A percentile compares a stretch with the other conserved stretches of the same genome.
Evolutionary conservation across 1,140 invertebrate genomes (phyloP).

Genomic region (Dendrolimus punctatus): DNA sequence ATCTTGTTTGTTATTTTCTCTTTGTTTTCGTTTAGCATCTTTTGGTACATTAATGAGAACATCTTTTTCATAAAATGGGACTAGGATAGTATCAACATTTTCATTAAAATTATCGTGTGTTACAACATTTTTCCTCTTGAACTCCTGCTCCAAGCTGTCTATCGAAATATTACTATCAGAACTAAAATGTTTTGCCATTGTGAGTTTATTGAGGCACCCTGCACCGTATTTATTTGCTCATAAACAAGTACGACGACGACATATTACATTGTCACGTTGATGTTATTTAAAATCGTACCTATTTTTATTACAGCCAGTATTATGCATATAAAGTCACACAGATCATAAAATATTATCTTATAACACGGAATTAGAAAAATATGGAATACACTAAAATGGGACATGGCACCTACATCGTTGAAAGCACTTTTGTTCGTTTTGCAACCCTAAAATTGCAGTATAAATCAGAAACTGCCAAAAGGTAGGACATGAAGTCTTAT

Average conservation of each 20-base stretch:
- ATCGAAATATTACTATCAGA: conserved; percentile 41
- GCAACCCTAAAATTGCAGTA: neutral
- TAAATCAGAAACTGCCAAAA: conserved; percentile 20
- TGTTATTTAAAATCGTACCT: conserved; percentile 1
- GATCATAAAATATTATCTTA: too few species aligned
- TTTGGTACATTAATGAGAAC: conserved; percentile 54
- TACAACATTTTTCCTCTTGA: conserved; percentile 24
- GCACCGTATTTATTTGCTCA: conserved; percentile 24
- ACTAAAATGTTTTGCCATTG: conserved; percentile 41
- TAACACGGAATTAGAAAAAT: too few species aligned
- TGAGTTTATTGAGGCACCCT: neutral
- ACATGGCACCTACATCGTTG: too few species aligned
- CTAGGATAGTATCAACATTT: conserved; percentile 51
- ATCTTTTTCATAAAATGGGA: conserved; percentile 63
- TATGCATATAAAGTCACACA: too few species aligned
- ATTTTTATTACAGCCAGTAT: conserved; percentile 1
- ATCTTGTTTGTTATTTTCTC: conserved; percentile 11
- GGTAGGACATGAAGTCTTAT: conserved; percentile 13
- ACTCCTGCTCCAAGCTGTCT: conserved; percentile 48
- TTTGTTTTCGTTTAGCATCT: conserved; percentile 24
- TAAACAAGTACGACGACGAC: conserved; percentile 31
- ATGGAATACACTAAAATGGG: too few species aligned
- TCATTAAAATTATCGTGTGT: conserved; percentile 25
- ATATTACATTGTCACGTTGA: conserved; percentile 14
- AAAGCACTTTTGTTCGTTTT: too few species aligned